A percentile compares a stretch with the other conserved stretches of the same genome.
Evolutionary conservation across 2,113 vertebrate species (phyloP).

Genomic region (Rattus rattus): DNA sequence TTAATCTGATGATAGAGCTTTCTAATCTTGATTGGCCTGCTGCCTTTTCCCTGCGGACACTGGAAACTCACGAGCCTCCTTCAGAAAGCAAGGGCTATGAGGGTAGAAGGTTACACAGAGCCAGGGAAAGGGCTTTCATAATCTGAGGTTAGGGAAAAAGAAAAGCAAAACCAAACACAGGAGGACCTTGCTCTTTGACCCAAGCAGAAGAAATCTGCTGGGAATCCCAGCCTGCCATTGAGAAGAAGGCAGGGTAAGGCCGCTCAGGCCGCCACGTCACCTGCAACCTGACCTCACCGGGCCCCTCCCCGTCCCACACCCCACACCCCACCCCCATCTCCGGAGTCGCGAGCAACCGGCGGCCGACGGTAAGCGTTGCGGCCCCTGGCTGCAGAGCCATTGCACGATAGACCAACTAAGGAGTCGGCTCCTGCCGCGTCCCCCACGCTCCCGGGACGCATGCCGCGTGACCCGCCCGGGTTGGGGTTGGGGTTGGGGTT

Average conservation of each 20-base stretch:
- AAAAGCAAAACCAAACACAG: not conserved
- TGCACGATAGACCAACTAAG: not conserved
- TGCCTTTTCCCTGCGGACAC: not conserved
- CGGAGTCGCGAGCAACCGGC: not conserved
- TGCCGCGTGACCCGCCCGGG: not conserved
- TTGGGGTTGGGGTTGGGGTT: not conserved
- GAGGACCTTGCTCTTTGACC: not conserved
- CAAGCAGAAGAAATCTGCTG: not conserved
- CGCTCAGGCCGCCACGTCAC: not conserved
- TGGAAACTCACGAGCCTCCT: not conserved
- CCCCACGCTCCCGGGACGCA: not conserved
- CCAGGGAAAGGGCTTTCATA: not conserved
- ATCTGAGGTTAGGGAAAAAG: not conserved
- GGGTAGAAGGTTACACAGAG: not conserved
- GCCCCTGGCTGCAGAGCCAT: too few relatives aligned
- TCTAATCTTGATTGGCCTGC: not conserved
- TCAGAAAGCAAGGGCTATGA: not conserved
- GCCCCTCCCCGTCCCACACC: not conserved
- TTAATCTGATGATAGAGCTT: not conserved
- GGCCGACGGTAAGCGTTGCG: constrained; percentile 40
- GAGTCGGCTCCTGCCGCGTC: not conserved
- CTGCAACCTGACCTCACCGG: not conserved
- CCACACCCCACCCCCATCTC: too few relatives aligned
- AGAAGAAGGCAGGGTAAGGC: not conserved
- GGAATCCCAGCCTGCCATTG: rapidly evolving